phyloP scores from a whole-genome alignment of 1,140 invertebrate species.

The Riptortus pedestris region DNA sequence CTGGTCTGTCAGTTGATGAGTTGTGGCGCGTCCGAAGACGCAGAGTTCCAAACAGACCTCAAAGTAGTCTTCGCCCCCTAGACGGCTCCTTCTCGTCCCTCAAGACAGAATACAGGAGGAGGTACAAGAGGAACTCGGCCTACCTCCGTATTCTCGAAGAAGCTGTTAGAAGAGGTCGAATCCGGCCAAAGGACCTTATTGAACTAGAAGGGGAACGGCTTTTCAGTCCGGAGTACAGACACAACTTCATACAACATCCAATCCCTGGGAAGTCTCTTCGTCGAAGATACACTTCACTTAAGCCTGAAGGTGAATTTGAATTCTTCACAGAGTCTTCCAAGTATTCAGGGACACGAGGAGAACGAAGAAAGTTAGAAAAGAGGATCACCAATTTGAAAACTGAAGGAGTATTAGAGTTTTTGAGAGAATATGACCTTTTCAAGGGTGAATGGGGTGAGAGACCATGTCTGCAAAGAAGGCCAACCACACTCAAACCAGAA shows the following conservation, averaged over 20 bases:
- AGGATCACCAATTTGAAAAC: slow-evolving; percentile 28
- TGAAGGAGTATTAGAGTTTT: slow-evolving; percentile 27
- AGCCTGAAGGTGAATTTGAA: slow-evolving; percentile 25
- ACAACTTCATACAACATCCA: slow-evolving; percentile 26
- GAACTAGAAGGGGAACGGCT: slow-evolving; percentile 28
- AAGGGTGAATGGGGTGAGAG: not conserved
- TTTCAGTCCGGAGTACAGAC: slow-evolving; percentile 27
- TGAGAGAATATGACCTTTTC: not conserved
- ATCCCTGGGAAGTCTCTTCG: not conserved
- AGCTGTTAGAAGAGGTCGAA: slow-evolving; percentile 12
- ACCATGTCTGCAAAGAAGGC: slow-evolving; percentile 2
- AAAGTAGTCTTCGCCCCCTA: slow-evolving; percentile 18
- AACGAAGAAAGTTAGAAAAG: slow-evolving; percentile 5
- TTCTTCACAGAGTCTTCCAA: not conserved
- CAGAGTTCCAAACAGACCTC: slow-evolving; percentile 12
- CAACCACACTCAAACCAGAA: slow-evolving; percentile 25
- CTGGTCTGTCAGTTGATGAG: slow-evolving; percentile 29
- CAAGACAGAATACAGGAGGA: slow-evolving; percentile 29
- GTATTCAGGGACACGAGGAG: not conserved
- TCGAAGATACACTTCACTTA: slow-evolving; percentile 16
- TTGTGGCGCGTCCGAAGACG: slow-evolving; percentile 23
- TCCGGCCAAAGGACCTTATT: slow-evolving; percentile 20
- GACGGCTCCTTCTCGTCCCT: slow-evolving; percentile 25
- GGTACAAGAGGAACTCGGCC: slow-evolving; percentile 23
- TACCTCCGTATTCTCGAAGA: slow-evolving; percentile 1